Conservation (phyloP, 2,888 invertebrate genomes). For the Neoscelio sp. region DNA sequence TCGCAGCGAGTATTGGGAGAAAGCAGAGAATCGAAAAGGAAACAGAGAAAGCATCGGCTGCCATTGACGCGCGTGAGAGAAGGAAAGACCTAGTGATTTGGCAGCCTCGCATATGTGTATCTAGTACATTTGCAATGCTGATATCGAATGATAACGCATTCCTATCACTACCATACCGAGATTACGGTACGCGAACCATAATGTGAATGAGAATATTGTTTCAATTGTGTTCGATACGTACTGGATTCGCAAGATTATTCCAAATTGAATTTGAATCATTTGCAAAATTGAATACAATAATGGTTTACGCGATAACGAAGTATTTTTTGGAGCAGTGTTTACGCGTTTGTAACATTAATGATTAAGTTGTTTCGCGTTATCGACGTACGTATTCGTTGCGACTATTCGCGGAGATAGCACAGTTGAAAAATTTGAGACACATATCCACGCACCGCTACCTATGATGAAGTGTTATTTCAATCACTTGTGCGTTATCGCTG, state of each 20-base stretch:
- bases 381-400: constrained; percentile 31
- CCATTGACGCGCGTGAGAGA: constrained; percentile 18
- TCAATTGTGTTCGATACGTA: constrained; percentile 60
- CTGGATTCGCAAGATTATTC: constrained; percentile 55
- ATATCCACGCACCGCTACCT: constrained; percentile 46
- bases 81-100: constrained; percentile 56
- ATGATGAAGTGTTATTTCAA: constrained; percentile 59
- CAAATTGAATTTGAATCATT: constrained; percentile 54
- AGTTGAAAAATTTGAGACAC: constrained; percentile 42
- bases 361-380: constrained; percentile 31
- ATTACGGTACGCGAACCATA: constrained; percentile 69
- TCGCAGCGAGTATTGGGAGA: constrained; percentile 64
- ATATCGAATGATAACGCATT: constrained; percentile 78
- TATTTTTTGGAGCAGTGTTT: constrained; percentile 2
- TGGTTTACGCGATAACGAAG: constrained; percentile 17
- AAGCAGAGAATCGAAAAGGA: constrained; percentile 50
- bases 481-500: constrained; percentile 53
- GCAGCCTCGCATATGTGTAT: constrained; percentile 66
- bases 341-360: constrained; percentile 21
- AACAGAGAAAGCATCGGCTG: constrained; percentile 31
- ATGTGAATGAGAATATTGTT: constrained; percentile 65
- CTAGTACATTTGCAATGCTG: constrained; percentile 77
- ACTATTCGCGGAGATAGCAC: constrained; percentile 30
- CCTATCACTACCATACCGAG: constrained; percentile 72
- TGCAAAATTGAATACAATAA: constrained; percentile 43